phyloP scores from a whole-genome alignment of 2,113 vertebrate species.

The Notarius quadriscutis region DNA sequence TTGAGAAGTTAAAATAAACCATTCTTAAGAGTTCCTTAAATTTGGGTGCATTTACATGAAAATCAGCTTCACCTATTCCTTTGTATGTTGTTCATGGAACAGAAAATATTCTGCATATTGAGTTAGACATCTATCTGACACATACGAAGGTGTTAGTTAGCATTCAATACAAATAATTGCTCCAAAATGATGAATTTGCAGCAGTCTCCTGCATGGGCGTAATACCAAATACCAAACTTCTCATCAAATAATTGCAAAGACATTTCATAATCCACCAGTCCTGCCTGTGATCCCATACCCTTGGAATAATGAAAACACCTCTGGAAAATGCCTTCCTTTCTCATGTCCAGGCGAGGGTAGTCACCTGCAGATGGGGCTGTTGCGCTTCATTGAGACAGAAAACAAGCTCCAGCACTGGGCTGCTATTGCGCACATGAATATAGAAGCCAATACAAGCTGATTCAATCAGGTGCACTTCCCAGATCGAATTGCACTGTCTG shows the following conservation, averaged over 20 bases:
- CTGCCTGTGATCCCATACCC: background rate
- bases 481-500: conserved; percentile 43
- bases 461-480: conserved; percentile 41
- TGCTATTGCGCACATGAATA: conserved; percentile 7
- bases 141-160: background rate
- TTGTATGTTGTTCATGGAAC: background rate
- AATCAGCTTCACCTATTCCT: background rate
- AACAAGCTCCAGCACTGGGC: background rate
- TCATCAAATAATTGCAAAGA: conserved; percentile 5
- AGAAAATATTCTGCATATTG: background rate
- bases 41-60: background rate
- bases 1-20: background rate
- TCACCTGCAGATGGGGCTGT: conserved; percentile 52
- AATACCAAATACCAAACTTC: background rate
- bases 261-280: background rate
- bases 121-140: background rate
- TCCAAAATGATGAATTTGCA: background rate
- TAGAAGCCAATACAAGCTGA: conserved; percentile 3
- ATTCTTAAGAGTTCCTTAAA: background rate
- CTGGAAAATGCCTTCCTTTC: conserved; percentile 28
- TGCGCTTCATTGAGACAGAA: conserved; percentile 40
- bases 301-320: conserved; percentile 20
- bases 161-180: background rate
- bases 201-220: background rate
- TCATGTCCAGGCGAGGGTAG: conserved; percentile 4